Evolutionary conservation across 2,113 vertebrate species (phyloP).

Genomic region (Symphodus melops): DNA sequence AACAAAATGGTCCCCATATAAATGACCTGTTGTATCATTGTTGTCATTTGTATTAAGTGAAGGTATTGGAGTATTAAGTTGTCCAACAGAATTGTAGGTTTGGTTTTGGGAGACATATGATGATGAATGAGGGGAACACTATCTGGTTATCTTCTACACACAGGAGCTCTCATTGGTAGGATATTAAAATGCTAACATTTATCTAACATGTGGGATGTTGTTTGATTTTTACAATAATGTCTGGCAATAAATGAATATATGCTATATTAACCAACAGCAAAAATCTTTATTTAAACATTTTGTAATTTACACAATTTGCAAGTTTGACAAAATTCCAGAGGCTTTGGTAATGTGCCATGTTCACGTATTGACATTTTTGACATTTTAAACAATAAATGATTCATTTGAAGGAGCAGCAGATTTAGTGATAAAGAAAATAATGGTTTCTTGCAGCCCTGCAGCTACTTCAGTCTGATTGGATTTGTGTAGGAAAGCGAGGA

Average conservation of each 20-base stretch:
- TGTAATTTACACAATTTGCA: no score
- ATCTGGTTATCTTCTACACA: background rate
- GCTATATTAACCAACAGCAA: no score
- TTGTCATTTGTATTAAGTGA: no score
- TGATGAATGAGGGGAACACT: no score
- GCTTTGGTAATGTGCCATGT: background rate
- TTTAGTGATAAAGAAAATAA: background rate
- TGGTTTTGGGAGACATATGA: background rate
- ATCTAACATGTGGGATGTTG: background rate
- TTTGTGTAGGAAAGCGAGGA: background rate
- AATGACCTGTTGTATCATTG: no score
- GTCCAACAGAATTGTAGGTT: background rate
- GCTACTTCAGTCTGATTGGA: conserved; percentile 18
- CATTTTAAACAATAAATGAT: conserved; percentile 2
- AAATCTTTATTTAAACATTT: no score
- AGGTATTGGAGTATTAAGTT: no score
- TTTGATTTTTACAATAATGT: background rate
- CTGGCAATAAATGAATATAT: no score
- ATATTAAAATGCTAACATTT: background rate
- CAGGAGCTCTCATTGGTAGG: background rate
- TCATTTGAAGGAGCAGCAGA: background rate
- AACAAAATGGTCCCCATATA: no score
- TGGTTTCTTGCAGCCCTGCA: background rate
- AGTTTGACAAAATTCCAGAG: conserved; percentile 1
- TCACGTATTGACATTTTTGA: background rate